Base-by-base conservation (phyloP, 2,113 vertebrate species). In the Australoheros scitulus region DNA sequence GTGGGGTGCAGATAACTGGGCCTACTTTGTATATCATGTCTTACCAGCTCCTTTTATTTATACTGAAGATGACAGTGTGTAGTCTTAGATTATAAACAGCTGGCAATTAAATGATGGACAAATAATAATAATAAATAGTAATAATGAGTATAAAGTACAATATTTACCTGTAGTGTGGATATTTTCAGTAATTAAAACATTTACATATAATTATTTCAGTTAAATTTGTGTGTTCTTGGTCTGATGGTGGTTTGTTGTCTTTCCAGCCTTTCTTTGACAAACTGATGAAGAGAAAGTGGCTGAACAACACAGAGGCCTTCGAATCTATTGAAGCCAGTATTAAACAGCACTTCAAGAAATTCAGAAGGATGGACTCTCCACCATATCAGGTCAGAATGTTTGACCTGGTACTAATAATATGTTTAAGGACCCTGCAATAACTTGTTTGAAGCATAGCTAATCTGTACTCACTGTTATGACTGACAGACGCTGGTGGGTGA, bases 241-340 rank as follows among this genome's bases (percentile, higher is more conserved):
- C 61, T 65, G 76, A 24, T 34, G 20, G 43, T 56, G 20, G 14
- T 84, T 2, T 79, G 2, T 64, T 86, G 6, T 61, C 61, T 11
- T 91, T 93, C 3, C 93, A 98, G 97, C 97, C 97, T 5, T 94
- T 97, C 90, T 97, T 97, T 79, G 94, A 94, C 80, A 98, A 98
- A 77, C 94, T 99, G 87, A 96, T 98, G 79, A 96, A 96, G 85
- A 93, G 96, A 82, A 97, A 97, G 83, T 99, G 97, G 98, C 58
- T 98, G 83, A 96, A 91, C 82, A 97, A 96, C 93, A 93, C 96
- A 0, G 97, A 97, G 13, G 94, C 96, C 24, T 97, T 97, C 68
- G 97, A 98, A 18, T 86, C 96, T 88, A 98, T 99, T 70, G 95
- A 97, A 91, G 87, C 92, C 17, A 91, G 94, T 57, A 93, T 98